phyloP scores from a whole-genome alignment of 1,140 invertebrate species.

The Drosophila parvula region DNA sequence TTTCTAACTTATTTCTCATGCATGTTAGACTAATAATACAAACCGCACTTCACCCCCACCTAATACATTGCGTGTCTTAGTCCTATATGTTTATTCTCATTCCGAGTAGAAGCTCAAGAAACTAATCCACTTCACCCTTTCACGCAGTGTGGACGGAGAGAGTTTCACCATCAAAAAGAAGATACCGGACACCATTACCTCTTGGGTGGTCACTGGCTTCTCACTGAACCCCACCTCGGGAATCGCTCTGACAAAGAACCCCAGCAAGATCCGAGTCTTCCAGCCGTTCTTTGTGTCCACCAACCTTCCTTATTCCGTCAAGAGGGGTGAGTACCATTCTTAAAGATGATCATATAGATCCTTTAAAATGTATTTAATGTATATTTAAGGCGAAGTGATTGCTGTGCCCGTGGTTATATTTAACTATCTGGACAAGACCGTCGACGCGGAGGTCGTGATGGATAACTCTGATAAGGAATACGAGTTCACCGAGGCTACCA shows the following conservation, averaged over 20 bases:
- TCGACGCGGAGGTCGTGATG: constrained; percentile 92
- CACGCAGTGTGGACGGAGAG: constrained; percentile 38
- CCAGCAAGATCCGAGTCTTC: constrained; percentile 92
- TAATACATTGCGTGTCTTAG: constrained; percentile 7
- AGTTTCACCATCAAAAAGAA: constrained; percentile 80
- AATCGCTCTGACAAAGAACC: constrained; percentile 90
- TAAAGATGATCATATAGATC: not conserved
- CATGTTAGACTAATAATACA: not conserved
- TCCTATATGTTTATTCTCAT: not conserved
- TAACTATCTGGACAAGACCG: constrained; percentile 86
- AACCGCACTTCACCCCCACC: constrained; percentile 4
- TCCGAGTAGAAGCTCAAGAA: no score
- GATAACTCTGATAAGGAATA: constrained; percentile 92
- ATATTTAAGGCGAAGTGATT: constrained; percentile 71
- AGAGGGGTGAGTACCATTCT: constrained; percentile 86
- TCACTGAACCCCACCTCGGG: constrained; percentile 93
- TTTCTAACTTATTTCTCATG: constrained; percentile 16
- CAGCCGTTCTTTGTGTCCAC: constrained; percentile 94
- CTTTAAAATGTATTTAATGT: not conserved
- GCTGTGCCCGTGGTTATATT: constrained; percentile 78
- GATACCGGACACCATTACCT: constrained; percentile 95
- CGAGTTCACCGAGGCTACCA: constrained; percentile 89
- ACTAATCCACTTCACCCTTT: not conserved
- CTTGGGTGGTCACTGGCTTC: constrained; percentile 97
- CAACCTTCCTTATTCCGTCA: constrained; percentile 92